Evolutionary conservation across 2,888 invertebrate genomes (phyloP).

Genomic region (Lycocerus yunnanus): DNA sequence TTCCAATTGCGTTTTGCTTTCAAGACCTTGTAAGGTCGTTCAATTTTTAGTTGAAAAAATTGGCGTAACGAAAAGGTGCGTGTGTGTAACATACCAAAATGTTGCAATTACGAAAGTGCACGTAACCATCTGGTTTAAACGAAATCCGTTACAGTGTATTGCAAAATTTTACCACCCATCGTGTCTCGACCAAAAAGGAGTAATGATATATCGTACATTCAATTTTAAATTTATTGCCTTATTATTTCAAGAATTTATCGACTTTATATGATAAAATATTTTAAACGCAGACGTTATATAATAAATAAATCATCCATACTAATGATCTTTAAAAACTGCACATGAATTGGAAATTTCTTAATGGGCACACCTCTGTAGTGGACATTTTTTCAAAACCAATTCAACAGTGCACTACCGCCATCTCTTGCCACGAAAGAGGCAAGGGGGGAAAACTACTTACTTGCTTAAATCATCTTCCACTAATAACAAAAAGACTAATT

Average conservation of each 20-base stretch:
- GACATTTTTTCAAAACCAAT: not conserved
- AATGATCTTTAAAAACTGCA: slow-evolving; percentile 1
- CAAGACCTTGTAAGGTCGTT: not conserved
- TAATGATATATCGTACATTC: slow-evolving; percentile 10
- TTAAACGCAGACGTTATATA: not conserved
- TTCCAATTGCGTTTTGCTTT: not conserved
- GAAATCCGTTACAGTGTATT: slow-evolving; percentile 2
- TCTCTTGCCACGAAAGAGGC: too few relatives aligned
- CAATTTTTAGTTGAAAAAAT: not conserved
- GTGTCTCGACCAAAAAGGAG: slow-evolving; percentile 13
- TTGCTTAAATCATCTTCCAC: too few relatives aligned
- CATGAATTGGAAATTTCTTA: not conserved
- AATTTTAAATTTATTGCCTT: slow-evolving; percentile 16
- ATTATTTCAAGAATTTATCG: slow-evolving; percentile 11
- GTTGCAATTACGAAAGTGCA: slow-evolving; percentile 10
- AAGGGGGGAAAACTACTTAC: too few relatives aligned
- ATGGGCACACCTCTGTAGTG: not conserved
- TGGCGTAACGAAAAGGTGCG: not conserved
- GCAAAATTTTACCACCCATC: slow-evolving; percentile 21
- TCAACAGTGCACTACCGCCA: not conserved
- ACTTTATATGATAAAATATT: not conserved
- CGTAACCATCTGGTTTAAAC: slow-evolving; percentile 10
- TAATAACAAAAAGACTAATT: too few relatives aligned
- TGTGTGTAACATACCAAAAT: not conserved
- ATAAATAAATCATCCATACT: slow-evolving; percentile 4